A percentile compares a stretch with the other conserved stretches of the same genome.
These are phyloP conservation scores for Acrocephalus scirpaceus DNA, from an alignment of 2,797 vertebrate genomes.

Conservation along the genomic window DNA sequence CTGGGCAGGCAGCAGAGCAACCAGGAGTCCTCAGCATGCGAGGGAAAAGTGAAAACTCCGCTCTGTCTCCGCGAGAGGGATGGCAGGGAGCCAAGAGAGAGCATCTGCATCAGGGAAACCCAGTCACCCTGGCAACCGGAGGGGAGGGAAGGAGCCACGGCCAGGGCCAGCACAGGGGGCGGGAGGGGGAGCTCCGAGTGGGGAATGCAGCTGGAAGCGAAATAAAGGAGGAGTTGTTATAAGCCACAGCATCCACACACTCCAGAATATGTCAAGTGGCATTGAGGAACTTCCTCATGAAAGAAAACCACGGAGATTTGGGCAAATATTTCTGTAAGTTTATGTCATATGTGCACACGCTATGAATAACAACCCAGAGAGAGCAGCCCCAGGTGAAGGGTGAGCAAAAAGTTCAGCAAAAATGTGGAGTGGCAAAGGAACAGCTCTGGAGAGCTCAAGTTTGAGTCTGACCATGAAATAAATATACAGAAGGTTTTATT, in stretches of 20 bases:
- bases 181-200: neutral
- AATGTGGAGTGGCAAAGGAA: neutral
- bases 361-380: neutral
- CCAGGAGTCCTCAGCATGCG: neutral
- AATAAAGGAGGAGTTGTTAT: neutral
- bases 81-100: neutral
- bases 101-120: slow-evolving; percentile 35
- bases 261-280: neutral
- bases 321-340: neutral
- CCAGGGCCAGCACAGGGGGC: neutral
- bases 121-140: slow-evolving; percentile 45
- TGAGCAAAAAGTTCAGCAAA: neutral
- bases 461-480: neutral
- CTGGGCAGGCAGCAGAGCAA: neutral
- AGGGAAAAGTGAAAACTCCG: neutral
- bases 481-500: neutral
- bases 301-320: neutral
- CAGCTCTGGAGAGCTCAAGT: neutral
- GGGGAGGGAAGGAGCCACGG: neutral
- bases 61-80: neutral
- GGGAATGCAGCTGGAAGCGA: neutral
- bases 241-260: accelerated
- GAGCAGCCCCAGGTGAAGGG: neutral
- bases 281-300: neutral
- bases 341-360: accelerated